Evolutionary conservation across 2,113 vertebrate species (phyloP), one percentile per base, ranked within the genome.

Genomic region (Nanger granti): DNA sequence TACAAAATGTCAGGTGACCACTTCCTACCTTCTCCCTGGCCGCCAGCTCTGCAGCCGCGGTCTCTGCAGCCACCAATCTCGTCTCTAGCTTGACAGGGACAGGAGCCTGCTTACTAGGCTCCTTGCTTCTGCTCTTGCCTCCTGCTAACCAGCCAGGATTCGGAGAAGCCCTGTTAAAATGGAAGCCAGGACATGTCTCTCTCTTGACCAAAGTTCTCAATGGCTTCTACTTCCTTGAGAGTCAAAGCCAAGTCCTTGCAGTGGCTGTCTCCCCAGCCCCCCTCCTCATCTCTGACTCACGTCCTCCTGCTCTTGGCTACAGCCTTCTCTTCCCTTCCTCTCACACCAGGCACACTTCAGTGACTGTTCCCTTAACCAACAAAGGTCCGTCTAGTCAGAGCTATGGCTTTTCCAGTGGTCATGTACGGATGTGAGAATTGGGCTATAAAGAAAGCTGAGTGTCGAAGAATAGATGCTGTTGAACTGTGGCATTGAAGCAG

Each of bases 51-150:
- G 59, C n/a, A 80, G 26, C 57, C 13, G 15, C 1, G 2, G 44
- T 20, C 85, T 84, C 47, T 85, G 57, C 29, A 66, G 20, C 62
- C 17, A 13, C 49, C 66, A 15, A 4, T 44, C 28, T 90, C 0
- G 0, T 7, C 59, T 62, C 41, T 13, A 2, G 0, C 69, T 82
- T 47, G 89, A 47, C 41, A 7, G 73, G 14, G 3, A 4, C 6
- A 12, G 73, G 4, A 20, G 47, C 44, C 31, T 17, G 13, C 47
- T 49, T 14, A 12, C 47, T 18, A 7, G 22, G 52, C 22, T 12
- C 57, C 76, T 41, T 20, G 18, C 6, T 44, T 49, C 28, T 31
- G 13, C 37, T n/a, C 57, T 57, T 84, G 55, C 73, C 62, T 62
- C 54, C 87, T n/a, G 12, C 31, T 24, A 24, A 73, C 52, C 64